phyloP scores from a whole-genome alignment of 2,113 vertebrate genomes.

The Globicephala melas region DNA sequence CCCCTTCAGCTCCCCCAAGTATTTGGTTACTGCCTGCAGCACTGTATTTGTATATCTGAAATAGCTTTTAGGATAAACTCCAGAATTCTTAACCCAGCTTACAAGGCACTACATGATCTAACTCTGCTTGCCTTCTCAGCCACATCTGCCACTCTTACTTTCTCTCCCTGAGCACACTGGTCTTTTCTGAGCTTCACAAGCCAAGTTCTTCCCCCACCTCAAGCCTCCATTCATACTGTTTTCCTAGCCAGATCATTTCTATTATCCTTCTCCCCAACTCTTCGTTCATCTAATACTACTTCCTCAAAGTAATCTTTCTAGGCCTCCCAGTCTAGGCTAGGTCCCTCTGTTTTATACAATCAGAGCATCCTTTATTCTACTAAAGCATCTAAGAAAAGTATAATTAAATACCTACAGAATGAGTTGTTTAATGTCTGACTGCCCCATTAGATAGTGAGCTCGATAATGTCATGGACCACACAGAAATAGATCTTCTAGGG shows the following conservation, averaged over 20 bases:
- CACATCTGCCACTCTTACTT: not conserved
- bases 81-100: not conserved
- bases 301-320: slow-evolving; percentile 17
- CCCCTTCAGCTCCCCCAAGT: not conserved
- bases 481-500: not conserved
- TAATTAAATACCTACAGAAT: not conserved
- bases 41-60: not conserved
- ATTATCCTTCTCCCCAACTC: not conserved
- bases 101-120: not conserved
- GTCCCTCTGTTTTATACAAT: not conserved
- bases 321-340: not conserved
- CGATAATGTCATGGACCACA: not conserved
- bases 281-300: not conserved
- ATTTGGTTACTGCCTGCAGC: not conserved
- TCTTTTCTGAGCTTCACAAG: not conserved
- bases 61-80: not conserved
- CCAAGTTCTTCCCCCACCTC: not conserved
- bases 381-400: not conserved
- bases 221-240: not conserved
- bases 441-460: not conserved
- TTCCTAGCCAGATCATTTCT: not conserved
- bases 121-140: not conserved
- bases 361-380: not conserved
- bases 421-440: not conserved
- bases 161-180: not conserved